These are phyloP conservation scores for Zaprionus vittiger DNA, from an alignment of 1,140 invertebrate genomes.

Conservation along the genomic window DNA sequence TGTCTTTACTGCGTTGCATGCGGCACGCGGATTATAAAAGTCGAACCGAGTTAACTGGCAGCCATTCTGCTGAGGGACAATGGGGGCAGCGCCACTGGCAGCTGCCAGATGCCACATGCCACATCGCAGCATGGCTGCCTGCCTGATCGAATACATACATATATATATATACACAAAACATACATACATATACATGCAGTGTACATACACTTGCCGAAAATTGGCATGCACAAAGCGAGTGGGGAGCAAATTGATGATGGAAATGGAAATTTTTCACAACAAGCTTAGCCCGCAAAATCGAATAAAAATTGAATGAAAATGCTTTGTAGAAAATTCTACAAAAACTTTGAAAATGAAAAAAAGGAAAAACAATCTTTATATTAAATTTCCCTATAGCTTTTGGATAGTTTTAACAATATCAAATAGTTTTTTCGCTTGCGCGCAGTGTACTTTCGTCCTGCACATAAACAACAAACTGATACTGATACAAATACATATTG, in stretches of 20 bases:
- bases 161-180: not conserved
- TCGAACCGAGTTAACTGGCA: slow-evolving; percentile 72
- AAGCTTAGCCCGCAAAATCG: not conserved
- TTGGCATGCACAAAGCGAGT: not conserved
- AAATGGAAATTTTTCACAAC: not conserved
- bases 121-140: slow-evolving; percentile 6
- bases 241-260: not conserved
- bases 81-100: slow-evolving; percentile 16
- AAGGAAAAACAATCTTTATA: not conserved
- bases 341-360: not conserved
- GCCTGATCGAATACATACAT: slow-evolving; percentile 46
- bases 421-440: not conserved
- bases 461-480: slow-evolving; percentile 2
- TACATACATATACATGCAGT: not conserved
- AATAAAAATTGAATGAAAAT: slow-evolving; percentile 1
- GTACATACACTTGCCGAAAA: slow-evolving; percentile 11
- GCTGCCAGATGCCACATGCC: slow-evolving; percentile 34
- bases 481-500: slow-evolving; percentile 3
- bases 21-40: slow-evolving; percentile 75
- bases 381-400: not conserved
- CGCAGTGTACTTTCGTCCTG: not conserved
- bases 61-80: slow-evolving; percentile 8
- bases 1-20: slow-evolving; percentile 72
- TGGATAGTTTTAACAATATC: not conserved
- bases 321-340: not conserved